Conservation (phyloP, 92 coral and sea anemone species). For the Bergia puertoricense region DNA sequence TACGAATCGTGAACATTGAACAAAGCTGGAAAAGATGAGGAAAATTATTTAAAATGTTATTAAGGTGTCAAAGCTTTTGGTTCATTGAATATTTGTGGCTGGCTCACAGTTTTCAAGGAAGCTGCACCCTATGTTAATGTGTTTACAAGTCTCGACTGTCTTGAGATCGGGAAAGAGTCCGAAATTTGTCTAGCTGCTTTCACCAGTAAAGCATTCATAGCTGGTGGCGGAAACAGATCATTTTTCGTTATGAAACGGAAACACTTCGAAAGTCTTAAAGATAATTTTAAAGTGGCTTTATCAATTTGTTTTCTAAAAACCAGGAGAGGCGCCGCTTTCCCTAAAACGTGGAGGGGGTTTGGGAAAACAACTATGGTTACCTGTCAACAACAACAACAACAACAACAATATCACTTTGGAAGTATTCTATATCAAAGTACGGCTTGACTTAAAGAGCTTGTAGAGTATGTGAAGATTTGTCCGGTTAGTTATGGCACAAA, state of each 20-base stretch:
- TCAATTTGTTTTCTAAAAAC: constrained; percentile 21
- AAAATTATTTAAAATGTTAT: neutral
- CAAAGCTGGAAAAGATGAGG: neutral
- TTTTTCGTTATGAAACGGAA: constrained; percentile 37
- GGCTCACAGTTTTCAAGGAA: constrained; percentile 10
- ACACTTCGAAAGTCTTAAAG: neutral
- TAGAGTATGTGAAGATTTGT: constrained; percentile 1
- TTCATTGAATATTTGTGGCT: neutral
- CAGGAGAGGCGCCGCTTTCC: constrained; percentile 26
- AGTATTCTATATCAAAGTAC: neutral
- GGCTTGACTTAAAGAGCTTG: constrained; percentile 8
- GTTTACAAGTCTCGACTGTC: constrained; percentile 14
- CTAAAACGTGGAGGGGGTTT: neutral
- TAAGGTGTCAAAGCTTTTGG: neutral
- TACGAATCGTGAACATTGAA: neutral
- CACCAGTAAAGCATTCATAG: neutral
- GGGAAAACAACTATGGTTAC: constrained; percentile 12
- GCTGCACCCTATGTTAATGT: neutral
- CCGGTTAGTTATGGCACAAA: neutral
- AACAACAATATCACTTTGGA: neutral
- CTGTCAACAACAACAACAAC: constrained; percentile 7
- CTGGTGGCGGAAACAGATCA: constrained; percentile 16
- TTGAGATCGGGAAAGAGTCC: neutral
- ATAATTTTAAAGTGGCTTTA: constrained; percentile 14
- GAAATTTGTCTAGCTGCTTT: constrained; percentile 4